Conservation (phyloP, 2,888 invertebrate genomes). For the Villa cingulata region DNA sequence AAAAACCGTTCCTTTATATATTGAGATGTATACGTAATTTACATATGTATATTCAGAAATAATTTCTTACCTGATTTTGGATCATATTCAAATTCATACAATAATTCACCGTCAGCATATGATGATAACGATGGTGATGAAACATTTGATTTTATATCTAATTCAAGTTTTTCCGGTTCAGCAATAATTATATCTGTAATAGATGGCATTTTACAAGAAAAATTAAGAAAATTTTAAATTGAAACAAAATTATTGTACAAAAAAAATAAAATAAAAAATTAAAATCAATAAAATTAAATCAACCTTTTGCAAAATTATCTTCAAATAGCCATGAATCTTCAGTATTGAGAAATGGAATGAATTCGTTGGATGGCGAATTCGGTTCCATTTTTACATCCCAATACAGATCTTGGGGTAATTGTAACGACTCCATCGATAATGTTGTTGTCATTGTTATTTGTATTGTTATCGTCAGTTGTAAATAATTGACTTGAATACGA, state of each 20-base stretch:
- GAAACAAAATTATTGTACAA: no score
- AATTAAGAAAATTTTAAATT: no score
- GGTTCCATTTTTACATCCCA: slow-evolving; percentile 35
- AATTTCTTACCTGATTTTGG: slow-evolving; percentile 26
- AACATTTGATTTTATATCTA: neutral
- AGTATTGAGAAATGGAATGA: slow-evolving; percentile 20
- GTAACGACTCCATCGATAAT: slow-evolving; percentile 29
- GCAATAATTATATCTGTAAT: neutral
- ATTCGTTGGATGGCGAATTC: slow-evolving; percentile 28
- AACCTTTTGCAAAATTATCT: slow-evolving; percentile 32
- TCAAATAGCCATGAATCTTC: slow-evolving; percentile 20
- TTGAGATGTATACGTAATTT: no score
- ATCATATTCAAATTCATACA: slow-evolving; percentile 25
- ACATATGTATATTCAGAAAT: neutral
- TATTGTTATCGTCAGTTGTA: slow-evolving; percentile 10
- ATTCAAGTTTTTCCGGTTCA: neutral
- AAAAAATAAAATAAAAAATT: slow-evolving; percentile 1
- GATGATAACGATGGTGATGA: neutral
- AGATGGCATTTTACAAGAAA: no score
- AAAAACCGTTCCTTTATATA: no score
- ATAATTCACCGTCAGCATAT: slow-evolving; percentile 22
- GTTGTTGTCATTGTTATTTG: neutral
- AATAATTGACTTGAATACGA: slow-evolving; percentile 14
- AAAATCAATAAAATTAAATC: neutral
- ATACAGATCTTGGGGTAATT: slow-evolving; percentile 29